These are phyloP conservation scores for Cynopterus sphinx DNA, from an alignment of 2,797 vertebrate species.

Conservation along the genomic window DNA sequence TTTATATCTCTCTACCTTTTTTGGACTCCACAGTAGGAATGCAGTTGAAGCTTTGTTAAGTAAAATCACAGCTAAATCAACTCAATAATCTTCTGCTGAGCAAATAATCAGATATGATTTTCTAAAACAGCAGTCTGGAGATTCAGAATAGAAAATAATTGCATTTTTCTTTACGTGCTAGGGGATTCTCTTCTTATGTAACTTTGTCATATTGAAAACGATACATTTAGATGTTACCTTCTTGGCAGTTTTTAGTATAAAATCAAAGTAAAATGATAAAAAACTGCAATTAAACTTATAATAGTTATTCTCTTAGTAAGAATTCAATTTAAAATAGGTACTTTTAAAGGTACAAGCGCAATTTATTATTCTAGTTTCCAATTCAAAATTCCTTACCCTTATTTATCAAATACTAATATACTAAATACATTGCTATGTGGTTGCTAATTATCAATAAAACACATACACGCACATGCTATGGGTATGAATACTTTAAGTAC, in stretches of 20 bases:
- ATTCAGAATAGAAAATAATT: slow-evolving; percentile 98
- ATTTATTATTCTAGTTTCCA: slow-evolving; percentile 33
- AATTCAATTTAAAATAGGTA: slow-evolving; percentile 49
- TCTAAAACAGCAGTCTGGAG: slow-evolving; percentile 95
- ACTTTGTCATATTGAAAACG: slow-evolving; percentile 89
- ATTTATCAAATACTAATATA: slow-evolving; percentile 51
- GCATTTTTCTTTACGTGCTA: slow-evolving; percentile 92
- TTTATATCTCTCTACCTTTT: slow-evolving; percentile 93
- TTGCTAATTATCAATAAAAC: not conserved
- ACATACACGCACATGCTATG: not conserved
- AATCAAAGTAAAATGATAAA: slow-evolving; percentile 74
- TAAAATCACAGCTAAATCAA: slow-evolving; percentile 98
- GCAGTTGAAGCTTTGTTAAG: slow-evolving; percentile 98
- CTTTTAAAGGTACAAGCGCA: slow-evolving; percentile 36
- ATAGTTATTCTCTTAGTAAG: slow-evolving; percentile 43
- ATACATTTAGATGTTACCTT: slow-evolving; percentile 87
- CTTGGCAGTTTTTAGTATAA: slow-evolving; percentile 83
- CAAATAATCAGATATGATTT: slow-evolving; percentile 99
- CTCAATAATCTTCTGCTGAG: slow-evolving; percentile 99
- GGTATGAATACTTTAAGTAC: not conserved
- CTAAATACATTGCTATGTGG: not conserved
- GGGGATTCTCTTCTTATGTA: slow-evolving; percentile 91
- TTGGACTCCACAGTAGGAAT: slow-evolving; percentile 94
- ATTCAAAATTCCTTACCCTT: slow-evolving; percentile 35
- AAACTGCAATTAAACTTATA: slow-evolving; percentile 59